Percentiles rank a stretch among this genome's conserved stretches.
phyloP scores from a whole-genome alignment of 1,140 invertebrate genomes.

The Cryptotermes secundus region DNA sequence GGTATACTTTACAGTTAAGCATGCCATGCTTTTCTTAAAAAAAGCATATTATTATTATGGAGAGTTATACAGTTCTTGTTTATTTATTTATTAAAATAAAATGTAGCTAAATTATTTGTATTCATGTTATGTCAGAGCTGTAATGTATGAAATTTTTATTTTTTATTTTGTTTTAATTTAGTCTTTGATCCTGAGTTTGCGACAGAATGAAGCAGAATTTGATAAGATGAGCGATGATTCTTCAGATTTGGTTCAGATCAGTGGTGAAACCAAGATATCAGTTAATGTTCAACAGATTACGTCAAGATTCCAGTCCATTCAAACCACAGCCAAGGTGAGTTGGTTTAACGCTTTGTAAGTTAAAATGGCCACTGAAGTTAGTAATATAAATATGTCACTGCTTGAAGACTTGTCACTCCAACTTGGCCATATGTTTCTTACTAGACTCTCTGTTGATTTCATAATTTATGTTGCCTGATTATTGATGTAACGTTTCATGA shows the following conservation, averaged over 20 bases:
- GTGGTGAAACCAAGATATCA: conserved; percentile 86
- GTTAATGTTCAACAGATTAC: conserved; percentile 87
- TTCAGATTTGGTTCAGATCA: conserved; percentile 79
- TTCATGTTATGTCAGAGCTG: no score
- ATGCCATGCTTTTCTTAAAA: no score
- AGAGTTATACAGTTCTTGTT: no score
- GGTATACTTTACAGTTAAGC: no score
- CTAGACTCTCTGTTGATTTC: neutral
- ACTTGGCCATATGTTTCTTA: neutral
- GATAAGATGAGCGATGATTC: conserved; percentile 87
- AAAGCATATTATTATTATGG: no score
- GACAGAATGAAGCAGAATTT: conserved; percentile 82
- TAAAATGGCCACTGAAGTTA: conserved; percentile 8
- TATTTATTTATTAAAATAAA: no score
- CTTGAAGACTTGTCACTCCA: neutral
- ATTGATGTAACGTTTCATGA: neutral
- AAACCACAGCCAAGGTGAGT: conserved; percentile 82
- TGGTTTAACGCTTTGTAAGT: conserved; percentile 36
- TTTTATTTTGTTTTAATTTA: conserved; percentile 50
- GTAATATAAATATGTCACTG: neutral
- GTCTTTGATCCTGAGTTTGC: conserved; percentile 71
- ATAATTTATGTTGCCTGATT: neutral
- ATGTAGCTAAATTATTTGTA: no score
- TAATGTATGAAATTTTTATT: no score
- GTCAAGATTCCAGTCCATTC: conserved; percentile 87